phyloP scores from a whole-genome alignment of 2,888 invertebrate species.

The Galeopsomyia nigrocyanea region DNA sequence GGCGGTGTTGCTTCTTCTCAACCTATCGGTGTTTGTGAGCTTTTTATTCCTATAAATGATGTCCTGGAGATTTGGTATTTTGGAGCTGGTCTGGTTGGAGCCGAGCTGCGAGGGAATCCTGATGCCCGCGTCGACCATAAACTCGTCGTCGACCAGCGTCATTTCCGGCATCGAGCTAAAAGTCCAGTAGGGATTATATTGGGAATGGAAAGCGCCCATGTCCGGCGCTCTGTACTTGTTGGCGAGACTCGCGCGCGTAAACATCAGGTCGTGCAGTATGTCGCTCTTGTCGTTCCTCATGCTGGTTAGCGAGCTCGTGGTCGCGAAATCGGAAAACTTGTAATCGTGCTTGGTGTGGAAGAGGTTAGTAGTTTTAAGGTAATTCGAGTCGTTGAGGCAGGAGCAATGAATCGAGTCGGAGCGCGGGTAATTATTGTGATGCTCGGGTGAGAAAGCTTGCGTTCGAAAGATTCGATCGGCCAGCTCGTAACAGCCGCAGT shows the following conservation, averaged over 20 bases:
- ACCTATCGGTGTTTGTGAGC: conserved; percentile 51
- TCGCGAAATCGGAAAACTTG: conserved; percentile 54
- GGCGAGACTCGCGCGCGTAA: conserved; percentile 51
- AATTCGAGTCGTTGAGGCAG: conserved; percentile 41
- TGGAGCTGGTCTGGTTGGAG: conserved; percentile 59
- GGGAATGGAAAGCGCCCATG: conserved; percentile 53
- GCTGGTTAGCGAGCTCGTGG: conserved; percentile 56
- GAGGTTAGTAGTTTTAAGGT: conserved; percentile 36
- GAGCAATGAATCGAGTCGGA: conserved; percentile 41
- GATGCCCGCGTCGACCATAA: conserved; percentile 66
- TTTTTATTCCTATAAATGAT: conserved; percentile 58
- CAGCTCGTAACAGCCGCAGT: conserved; percentile 58
- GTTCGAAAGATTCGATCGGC: conserved; percentile 49
- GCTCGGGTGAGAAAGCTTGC: conserved; percentile 13
- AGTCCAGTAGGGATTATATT: conserved; percentile 66
- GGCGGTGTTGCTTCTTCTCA: conserved; percentile 51
- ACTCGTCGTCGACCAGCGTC: conserved; percentile 64
- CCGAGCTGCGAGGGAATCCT: conserved; percentile 63
- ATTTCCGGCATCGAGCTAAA: conserved; percentile 67
- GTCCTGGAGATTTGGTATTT: conserved; percentile 63
- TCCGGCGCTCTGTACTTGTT: conserved; percentile 51
- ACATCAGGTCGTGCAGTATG: conserved; percentile 55
- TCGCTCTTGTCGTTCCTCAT: conserved; percentile 56
- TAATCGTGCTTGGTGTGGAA: conserved; percentile 44
- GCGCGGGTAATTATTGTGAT: neutral